These are phyloP conservation scores for Tenthredo mesomela DNA, from an alignment of 2,888 invertebrate genomes.

Conservation along the genomic window DNA sequence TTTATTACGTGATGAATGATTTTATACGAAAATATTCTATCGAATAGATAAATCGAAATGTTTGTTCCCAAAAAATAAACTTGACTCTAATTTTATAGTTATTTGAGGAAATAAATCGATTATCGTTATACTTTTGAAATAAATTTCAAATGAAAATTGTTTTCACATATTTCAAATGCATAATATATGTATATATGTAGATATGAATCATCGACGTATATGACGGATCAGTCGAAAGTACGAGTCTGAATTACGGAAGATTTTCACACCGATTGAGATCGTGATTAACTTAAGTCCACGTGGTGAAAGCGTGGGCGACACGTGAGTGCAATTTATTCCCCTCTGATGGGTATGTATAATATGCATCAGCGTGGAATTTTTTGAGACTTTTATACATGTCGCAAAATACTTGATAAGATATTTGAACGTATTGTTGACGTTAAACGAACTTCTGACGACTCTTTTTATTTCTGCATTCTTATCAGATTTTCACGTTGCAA, in stretches of 20 bases:
- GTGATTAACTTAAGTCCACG: neutral
- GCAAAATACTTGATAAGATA: constrained; percentile 17
- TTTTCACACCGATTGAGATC: constrained; percentile 8
- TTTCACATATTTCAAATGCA: neutral
- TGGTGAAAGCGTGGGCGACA: neutral
- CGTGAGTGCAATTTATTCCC: neutral
- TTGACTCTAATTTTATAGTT: too few relatives aligned
- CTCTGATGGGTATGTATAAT: neutral
- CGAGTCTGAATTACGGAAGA: constrained; percentile 11
- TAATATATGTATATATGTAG: neutral
- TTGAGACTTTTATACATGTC: neutral
- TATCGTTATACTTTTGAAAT: neutral
- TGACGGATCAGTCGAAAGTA: neutral
- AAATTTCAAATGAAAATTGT: neutral
- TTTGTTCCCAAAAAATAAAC: too few relatives aligned
- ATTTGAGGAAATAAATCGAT: neutral
- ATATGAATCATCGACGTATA: neutral
- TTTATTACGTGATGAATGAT: too few relatives aligned
- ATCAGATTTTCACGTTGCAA: neutral
- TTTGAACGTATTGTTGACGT: neutral
- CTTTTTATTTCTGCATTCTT: neutral
- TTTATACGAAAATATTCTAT: too few relatives aligned
- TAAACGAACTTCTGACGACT: neutral
- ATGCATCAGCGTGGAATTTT: neutral
- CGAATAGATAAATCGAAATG: too few relatives aligned